Conservation (phyloP, 2,797 vertebrate genomes). For the Bradypodion ventrale region DNA sequence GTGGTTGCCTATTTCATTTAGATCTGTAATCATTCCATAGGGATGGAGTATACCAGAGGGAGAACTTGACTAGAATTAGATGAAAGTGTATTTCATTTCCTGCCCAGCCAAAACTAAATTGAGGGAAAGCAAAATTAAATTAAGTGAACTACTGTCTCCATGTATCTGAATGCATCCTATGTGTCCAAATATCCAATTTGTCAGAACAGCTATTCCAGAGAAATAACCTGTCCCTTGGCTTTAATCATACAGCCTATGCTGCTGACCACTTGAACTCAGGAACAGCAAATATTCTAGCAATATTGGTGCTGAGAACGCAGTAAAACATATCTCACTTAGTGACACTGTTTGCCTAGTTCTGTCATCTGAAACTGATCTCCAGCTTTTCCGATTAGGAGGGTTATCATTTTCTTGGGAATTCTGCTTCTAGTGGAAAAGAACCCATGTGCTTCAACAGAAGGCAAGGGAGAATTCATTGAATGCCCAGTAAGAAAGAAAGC, state of each 20-base stretch:
- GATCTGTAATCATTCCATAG: background rate
- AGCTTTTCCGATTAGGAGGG: too few relatives aligned
- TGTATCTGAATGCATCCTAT: background rate
- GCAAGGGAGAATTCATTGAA: too few relatives aligned
- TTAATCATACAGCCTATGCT: background rate
- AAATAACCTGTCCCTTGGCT: background rate
- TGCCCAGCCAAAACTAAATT: background rate
- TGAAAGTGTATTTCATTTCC: background rate
- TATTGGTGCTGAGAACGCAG: conserved; percentile 33
- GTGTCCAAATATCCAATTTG: background rate
- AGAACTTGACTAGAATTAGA: background rate
- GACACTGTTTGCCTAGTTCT: too few relatives aligned
- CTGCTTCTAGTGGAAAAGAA: too few relatives aligned
- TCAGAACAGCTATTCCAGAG: background rate
- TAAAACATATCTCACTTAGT: conserved; percentile 56
- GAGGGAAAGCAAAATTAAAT: background rate
- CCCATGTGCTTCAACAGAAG: too few relatives aligned
- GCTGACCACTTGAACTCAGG: background rate
- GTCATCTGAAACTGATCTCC: too few relatives aligned
- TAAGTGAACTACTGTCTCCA: background rate
- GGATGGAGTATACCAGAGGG: background rate
- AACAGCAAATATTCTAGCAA: background rate
- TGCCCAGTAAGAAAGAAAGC: too few relatives aligned
- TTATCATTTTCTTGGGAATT: too few relatives aligned
- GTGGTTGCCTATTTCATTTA: background rate